Conservation (phyloP, 2,113 vertebrate genomes). For the Datnioides undecimradiatus region DNA sequence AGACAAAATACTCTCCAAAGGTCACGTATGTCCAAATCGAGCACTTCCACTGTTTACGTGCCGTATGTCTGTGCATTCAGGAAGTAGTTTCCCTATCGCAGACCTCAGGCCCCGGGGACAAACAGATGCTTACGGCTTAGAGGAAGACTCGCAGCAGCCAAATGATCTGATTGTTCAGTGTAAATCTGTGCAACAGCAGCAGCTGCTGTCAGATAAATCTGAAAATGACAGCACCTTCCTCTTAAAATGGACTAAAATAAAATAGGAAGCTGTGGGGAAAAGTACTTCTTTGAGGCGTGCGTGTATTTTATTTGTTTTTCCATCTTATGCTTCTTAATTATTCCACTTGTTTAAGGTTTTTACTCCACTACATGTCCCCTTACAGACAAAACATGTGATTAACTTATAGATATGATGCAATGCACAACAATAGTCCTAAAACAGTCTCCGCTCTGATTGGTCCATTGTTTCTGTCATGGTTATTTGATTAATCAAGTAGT, state of each 20-base stretch:
- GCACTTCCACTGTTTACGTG: conserved; percentile 13
- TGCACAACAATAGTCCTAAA: too few species aligned
- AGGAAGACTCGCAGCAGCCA: not conserved
- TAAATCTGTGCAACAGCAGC: not conserved
- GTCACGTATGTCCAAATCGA: not conserved
- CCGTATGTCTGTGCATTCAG: conserved; percentile 25
- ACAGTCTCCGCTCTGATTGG: too few species aligned
- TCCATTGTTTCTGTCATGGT: too few species aligned
- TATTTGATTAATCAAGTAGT: too few species aligned
- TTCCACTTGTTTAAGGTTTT: too few species aligned
- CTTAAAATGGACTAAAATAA: not conserved
- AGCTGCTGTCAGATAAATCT: not conserved
- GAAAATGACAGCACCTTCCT: not conserved
- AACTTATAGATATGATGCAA: too few species aligned
- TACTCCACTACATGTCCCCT: too few species aligned
- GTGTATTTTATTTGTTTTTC: too few species aligned
- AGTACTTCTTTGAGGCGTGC: not conserved
- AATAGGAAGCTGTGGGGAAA: not conserved
- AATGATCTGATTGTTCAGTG: not conserved
- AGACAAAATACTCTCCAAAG: not conserved
- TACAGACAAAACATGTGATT: too few species aligned
- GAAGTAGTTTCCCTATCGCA: conserved; percentile 32
- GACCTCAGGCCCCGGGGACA: not conserved
- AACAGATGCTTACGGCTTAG: not conserved
- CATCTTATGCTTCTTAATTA: too few species aligned